Percentiles rank a stretch among this genome's conserved stretches.
These are phyloP conservation scores for Schizaphis graminum DNA, from an alignment of 2,888 invertebrate genomes.

Conservation along the genomic window DNA sequence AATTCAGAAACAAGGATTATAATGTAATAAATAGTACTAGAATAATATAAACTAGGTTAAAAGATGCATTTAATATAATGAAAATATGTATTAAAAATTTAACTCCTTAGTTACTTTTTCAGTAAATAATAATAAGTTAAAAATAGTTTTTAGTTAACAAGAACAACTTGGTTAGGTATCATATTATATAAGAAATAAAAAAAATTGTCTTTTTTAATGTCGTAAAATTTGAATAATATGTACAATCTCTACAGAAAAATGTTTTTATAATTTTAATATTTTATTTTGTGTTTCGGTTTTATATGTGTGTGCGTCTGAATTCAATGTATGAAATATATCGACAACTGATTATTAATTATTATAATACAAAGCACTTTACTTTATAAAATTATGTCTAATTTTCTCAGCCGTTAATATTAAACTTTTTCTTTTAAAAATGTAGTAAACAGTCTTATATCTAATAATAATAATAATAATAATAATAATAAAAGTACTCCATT, in stretches of 20 bases:
- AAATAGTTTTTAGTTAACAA: neutral
- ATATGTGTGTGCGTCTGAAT: neutral
- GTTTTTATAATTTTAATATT: neutral
- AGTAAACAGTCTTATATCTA: neutral
- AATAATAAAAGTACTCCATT: neutral
- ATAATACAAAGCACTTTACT: neutral
- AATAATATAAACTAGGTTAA: neutral
- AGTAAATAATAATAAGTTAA: neutral
- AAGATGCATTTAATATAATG: neutral
- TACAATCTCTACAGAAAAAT: neutral
- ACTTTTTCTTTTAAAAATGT: conserved; percentile 14
- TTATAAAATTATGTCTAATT: neutral
- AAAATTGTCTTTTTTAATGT: no score
- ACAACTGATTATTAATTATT: neutral
- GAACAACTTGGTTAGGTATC: neutral
- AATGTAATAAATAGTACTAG: neutral
- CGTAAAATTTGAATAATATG: neutral
- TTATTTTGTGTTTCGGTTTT: neutral
- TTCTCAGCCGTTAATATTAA: neutral
- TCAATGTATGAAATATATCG: neutral
- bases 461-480: neutral
- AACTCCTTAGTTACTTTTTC: neutral
- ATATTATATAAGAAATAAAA: no score
- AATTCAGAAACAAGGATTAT: neutral
- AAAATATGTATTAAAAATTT: neutral